phyloP scores from a whole-genome alignment of 2,797 vertebrate genomes.

The Molossus molossus region DNA sequence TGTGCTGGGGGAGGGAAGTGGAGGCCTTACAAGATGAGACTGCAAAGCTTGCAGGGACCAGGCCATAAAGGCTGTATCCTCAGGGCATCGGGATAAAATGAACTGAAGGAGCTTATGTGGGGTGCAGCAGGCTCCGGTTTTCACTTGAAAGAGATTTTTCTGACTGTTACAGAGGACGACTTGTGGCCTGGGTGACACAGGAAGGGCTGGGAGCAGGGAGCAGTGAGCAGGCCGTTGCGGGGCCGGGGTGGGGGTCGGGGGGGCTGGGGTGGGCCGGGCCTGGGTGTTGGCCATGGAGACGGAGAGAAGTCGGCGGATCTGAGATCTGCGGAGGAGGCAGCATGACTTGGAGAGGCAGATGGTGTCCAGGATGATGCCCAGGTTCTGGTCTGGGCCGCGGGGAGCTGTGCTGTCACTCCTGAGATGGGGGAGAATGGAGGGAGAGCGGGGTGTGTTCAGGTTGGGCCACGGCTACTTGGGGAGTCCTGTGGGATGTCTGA shows the following conservation, averaged over 20 bases:
- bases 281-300: neutral
- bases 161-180: neutral
- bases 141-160: neutral
- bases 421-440: neutral
- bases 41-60: neutral
- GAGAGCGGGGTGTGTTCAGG: neutral
- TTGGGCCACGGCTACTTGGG: neutral
- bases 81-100: neutral
- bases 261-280: no score
- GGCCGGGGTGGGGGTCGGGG: neutral
- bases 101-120: neutral
- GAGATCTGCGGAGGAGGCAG: neutral
- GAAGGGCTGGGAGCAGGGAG: neutral
- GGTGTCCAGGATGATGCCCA: neutral
- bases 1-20: neutral
- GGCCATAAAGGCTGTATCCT: neutral
- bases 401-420: neutral
- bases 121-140: neutral
- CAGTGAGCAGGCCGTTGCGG: neutral
- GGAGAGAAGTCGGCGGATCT: neutral
- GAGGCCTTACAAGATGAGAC: neutral
- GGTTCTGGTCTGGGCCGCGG: neutral
- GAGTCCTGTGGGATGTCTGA: neutral
- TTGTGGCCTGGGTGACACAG: neutral
- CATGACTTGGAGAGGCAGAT: neutral